Conservation (phyloP, 2,888 invertebrate species). For the Carabus problematicus region DNA sequence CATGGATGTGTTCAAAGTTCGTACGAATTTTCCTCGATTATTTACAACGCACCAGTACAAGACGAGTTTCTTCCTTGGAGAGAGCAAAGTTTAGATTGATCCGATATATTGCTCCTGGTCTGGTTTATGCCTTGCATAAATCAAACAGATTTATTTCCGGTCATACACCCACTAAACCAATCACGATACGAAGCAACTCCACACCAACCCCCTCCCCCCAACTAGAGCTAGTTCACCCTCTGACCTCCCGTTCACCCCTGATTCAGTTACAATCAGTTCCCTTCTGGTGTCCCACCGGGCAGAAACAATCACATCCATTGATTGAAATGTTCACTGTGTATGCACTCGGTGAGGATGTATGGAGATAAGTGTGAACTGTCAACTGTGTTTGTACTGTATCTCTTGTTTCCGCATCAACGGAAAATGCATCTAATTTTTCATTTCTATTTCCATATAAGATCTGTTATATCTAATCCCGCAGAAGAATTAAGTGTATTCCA, state of each 20-base stretch:
- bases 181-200: conserved; percentile 22
- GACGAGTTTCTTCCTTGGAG: conserved; percentile 13
- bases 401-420: no score
- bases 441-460: no score
- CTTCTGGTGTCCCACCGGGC: not conserved
- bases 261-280: conserved; percentile 2
- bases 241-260: no score
- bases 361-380: no score
- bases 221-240: not conserved
- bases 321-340: not conserved
- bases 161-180: conserved; percentile 42
- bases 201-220: not conserved
- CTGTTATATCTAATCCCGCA: no score
- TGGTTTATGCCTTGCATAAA: conserved; percentile 35
- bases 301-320: conserved; percentile 3
- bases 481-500: no score
- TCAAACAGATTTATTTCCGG: conserved; percentile 42
- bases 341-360: no score
- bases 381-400: no score
- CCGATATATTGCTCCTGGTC: conserved; percentile 23
- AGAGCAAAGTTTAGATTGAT: conserved; percentile 39
- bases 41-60: conserved; percentile 21
- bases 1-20: conserved; percentile 3
- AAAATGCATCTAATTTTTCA: no score
- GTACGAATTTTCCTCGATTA: conserved; percentile 29